phyloP scores from a whole-genome alignment of 2,888 invertebrate species.

The Diarsia rubi region DNA sequence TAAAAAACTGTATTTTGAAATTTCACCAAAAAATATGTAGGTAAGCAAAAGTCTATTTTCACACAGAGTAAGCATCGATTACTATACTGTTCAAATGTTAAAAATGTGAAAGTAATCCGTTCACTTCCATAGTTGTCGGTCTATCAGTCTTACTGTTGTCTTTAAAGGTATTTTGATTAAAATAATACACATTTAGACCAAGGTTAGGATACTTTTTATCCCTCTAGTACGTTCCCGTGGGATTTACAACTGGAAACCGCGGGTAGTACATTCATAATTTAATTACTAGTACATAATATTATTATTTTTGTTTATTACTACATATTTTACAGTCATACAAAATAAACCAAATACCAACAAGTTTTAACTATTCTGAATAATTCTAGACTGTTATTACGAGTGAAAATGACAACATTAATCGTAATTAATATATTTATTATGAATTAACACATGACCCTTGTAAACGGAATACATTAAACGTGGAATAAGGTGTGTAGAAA shows the following conservation, averaged over 20 bases:
- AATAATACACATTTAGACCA: not conserved
- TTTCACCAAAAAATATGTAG: not conserved
- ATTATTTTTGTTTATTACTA: conserved; percentile 7
- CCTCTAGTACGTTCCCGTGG: not conserved
- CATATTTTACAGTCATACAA: not conserved
- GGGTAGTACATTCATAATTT: not conserved
- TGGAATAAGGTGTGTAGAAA: conserved; percentile 2
- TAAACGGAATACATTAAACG: conserved; percentile 50
- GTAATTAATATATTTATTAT: conserved; percentile 45
- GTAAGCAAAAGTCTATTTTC: not conserved
- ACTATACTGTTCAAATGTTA: not conserved
- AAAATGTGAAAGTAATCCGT: not conserved
- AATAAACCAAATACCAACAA: conserved; percentile 18
- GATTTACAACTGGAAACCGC: not conserved
- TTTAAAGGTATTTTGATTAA: not conserved
- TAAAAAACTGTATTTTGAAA: not conserved
- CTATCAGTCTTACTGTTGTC: not conserved
- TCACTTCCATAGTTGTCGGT: not conserved
- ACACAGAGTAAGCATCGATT: not conserved
- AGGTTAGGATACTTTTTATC: not conserved
- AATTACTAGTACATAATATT: not conserved
- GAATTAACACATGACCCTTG: conserved; percentile 20
- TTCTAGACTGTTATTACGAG: conserved; percentile 10
- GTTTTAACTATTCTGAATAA: conserved; percentile 25
- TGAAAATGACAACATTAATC: conserved; percentile 34